These are phyloP conservation scores for Abrostola tripartita DNA, from an alignment of 2,888 invertebrate genomes.

Conservation along the genomic window DNA sequence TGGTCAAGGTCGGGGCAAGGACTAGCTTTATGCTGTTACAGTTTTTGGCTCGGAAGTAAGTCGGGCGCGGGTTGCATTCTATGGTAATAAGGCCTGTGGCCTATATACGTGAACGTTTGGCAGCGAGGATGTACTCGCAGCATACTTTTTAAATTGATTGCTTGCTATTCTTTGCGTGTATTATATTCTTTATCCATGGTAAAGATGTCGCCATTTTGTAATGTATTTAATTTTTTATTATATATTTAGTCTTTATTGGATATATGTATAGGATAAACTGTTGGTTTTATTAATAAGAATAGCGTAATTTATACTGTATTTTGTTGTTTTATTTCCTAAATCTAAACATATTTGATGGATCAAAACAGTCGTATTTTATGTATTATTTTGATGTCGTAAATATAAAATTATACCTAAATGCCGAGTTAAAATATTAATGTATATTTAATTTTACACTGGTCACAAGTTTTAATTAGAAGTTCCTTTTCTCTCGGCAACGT, in stretches of 20 bases:
- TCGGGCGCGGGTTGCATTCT: constrained; percentile 30
- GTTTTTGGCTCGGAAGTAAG: constrained; percentile 40
- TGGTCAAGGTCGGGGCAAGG: constrained; percentile 59
- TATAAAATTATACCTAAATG: too few relatives aligned
- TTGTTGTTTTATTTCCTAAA: too few relatives aligned
- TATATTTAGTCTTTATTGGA: too few relatives aligned
- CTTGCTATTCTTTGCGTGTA: background rate
- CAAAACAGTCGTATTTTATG: too few relatives aligned
- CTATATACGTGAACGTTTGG: constrained; percentile 34
- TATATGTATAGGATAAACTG: too few relatives aligned
- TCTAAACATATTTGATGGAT: too few relatives aligned
- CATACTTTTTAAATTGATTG: constrained; percentile 5
- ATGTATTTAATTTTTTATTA: too few relatives aligned
- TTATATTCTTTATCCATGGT: background rate
- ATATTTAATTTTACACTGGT: background rate
- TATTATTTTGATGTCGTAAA: too few relatives aligned
- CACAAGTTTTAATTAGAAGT: constrained; percentile 1
- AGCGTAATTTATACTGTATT: too few relatives aligned
- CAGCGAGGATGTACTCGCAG: constrained; percentile 4
- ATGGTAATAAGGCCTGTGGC: constrained; percentile 25
- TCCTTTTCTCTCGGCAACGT: background rate
- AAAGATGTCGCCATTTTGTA: background rate
- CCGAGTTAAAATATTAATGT: background rate
- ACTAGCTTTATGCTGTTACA: constrained; percentile 37
- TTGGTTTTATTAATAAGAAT: too few relatives aligned